Evolutionary conservation across 2,888 invertebrate species (phyloP).

Genomic region (Plebejus anna): DNA sequence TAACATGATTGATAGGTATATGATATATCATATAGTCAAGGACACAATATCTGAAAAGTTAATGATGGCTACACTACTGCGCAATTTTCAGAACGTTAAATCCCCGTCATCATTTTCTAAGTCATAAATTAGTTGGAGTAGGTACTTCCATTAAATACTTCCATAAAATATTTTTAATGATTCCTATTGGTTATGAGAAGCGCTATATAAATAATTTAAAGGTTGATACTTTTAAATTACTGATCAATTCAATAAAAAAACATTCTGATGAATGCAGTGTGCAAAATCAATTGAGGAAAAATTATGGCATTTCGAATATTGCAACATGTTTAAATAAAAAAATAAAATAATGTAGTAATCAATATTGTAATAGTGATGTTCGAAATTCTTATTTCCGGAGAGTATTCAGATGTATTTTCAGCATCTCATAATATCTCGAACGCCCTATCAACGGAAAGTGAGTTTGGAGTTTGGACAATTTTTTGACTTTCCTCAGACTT

Average conservation of each 20-base stretch:
- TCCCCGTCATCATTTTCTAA: not conserved
- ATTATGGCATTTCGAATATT: no score
- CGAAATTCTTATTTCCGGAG: no score
- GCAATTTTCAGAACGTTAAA: conserved; percentile 11
- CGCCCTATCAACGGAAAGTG: not conserved
- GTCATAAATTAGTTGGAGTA: not conserved
- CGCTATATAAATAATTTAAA: not conserved
- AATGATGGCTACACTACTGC: not conserved
- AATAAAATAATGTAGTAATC: no score
- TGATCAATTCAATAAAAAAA: no score
- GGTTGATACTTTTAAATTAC: not conserved
- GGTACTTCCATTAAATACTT: not conserved
- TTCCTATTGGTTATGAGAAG: not conserved
- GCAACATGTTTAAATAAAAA: no score
- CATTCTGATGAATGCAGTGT: not conserved
- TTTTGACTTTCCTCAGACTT: not conserved
- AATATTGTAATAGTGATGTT: no score
- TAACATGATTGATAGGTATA: not conserved
- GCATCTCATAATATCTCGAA: not conserved
- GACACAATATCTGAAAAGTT: not conserved
- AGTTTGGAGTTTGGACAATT: conserved; percentile 2
- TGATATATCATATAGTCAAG: not conserved
- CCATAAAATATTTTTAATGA: not conserved
- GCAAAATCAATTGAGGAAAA: no score
- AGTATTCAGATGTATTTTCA: not conserved